Evolutionary conservation across 2,888 invertebrate species (phyloP).

Genomic region (Hetaerina titia): DNA sequence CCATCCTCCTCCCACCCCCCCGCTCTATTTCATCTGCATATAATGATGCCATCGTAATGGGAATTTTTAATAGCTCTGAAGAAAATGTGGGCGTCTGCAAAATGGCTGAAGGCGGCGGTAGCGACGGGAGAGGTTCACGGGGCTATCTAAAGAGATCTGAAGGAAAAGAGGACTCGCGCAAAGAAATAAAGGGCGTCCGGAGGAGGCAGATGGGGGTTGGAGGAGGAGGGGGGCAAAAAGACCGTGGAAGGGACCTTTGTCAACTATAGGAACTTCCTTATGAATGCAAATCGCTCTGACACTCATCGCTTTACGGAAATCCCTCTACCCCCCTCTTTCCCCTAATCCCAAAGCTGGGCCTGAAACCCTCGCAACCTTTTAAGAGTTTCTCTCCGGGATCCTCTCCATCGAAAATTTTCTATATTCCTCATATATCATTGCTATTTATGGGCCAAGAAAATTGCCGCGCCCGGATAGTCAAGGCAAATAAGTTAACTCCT

Average conservation of each 20-base stretch:
- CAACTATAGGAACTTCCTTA: slow-evolving; percentile 36
- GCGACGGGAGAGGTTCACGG: neutral
- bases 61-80: slow-evolving; percentile 36
- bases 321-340: neutral
- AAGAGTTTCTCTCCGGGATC: neutral
- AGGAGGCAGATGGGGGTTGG: neutral
- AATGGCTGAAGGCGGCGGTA: neutral
- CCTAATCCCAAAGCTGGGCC: slow-evolving; percentile 14
- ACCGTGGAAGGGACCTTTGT: neutral
- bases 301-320: slow-evolving; percentile 53
- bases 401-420: neutral
- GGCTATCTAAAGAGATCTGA: neutral
- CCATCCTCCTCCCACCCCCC: neutral
- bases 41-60: slow-evolving; percentile 43
- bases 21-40: slow-evolving; percentile 33
- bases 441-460: neutral
- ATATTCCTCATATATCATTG: neutral
- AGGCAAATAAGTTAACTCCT: neutral
- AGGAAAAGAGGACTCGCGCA: neutral
- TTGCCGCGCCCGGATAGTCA: neutral
- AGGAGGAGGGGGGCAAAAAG: neutral
- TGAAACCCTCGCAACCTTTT: neutral
- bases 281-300: slow-evolving; percentile 55
- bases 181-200: neutral
- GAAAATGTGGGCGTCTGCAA: neutral